A percentile compares a stretch with the other conserved stretches of the same genome.
Conservation (phyloP, 2,888 invertebrate genomes). For the Philonicus albiceps region DNA sequence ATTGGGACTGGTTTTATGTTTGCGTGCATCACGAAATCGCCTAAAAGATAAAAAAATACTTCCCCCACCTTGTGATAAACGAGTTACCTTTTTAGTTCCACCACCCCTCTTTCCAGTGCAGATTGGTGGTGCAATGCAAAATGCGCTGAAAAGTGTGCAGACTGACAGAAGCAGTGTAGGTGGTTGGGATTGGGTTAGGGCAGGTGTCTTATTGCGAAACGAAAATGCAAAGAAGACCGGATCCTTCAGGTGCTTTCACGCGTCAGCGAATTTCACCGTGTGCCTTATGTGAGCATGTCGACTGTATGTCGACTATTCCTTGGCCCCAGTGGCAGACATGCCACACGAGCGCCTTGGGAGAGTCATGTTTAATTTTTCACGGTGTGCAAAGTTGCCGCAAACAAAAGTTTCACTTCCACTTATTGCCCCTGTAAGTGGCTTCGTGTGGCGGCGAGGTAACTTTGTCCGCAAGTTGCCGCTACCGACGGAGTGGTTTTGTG, state of each 20-base stretch:
- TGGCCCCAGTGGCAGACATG: not conserved
- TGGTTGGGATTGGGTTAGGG: not conserved
- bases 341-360: not conserved
- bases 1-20: not conserved
- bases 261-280: not conserved
- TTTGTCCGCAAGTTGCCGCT: conserved; percentile 9
- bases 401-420: conserved; percentile 1
- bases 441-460: not conserved
- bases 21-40: conserved; percentile 3
- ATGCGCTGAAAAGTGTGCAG: not conserved
- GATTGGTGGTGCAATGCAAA: not conserved
- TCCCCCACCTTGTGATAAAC: not conserved
- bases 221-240: not conserved
- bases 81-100: not conserved
- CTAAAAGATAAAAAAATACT: not conserved
- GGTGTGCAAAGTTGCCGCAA: not conserved
- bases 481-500: not conserved
- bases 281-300: not conserved
- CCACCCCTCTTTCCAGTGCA: not conserved
- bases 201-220: not conserved
- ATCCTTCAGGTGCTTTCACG: not conserved
- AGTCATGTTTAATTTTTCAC: not conserved
- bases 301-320: not conserved
- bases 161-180: not conserved
- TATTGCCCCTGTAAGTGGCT: not conserved